phyloP scores from a whole-genome alignment of 1,140 invertebrate genomes.

The Caenorhabditis briggsae region DNA sequence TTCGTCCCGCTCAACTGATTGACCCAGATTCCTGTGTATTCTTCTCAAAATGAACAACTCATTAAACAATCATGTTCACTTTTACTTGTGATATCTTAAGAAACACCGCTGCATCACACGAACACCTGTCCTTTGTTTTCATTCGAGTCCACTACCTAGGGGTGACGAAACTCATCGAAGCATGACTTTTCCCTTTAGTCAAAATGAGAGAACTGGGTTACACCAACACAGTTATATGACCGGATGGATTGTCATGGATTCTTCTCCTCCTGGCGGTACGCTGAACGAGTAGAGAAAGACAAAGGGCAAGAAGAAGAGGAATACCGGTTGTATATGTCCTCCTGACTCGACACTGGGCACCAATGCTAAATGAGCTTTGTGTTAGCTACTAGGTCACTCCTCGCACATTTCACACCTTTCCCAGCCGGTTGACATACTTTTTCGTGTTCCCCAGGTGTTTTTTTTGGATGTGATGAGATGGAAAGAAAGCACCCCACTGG shows the following conservation, averaged over 20 bases:
- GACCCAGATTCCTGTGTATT: constrained; percentile 11
- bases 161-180: constrained; percentile 45
- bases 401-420: constrained; percentile 49
- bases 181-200: constrained; percentile 41
- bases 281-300: constrained; percentile 19
- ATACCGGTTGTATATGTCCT: constrained; percentile 2
- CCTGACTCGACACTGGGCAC: constrained; percentile 8
- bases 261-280: not conserved
- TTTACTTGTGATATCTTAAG: constrained; percentile 39
- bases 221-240: constrained; percentile 55
- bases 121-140: constrained; percentile 52
- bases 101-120: constrained; percentile 38
- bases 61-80: constrained; percentile 52
- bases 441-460: constrained; percentile 46
- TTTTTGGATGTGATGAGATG: constrained; percentile 18
- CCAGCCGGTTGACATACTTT: constrained; percentile 48
- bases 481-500: not conserved
- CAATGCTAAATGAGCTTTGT: constrained; percentile 51
- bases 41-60: constrained; percentile 48
- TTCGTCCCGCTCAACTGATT: not conserved
- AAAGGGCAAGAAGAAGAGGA: constrained; percentile 37
- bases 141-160: not conserved
- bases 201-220: constrained; percentile 49
- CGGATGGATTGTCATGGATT: constrained; percentile 51
- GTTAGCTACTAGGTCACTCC: constrained; percentile 28